Percentiles rank a stretch among this genome's conserved stretches.
Conservation (phyloP, 2,113 vertebrate species). For the Ammodramus savannarum region DNA sequence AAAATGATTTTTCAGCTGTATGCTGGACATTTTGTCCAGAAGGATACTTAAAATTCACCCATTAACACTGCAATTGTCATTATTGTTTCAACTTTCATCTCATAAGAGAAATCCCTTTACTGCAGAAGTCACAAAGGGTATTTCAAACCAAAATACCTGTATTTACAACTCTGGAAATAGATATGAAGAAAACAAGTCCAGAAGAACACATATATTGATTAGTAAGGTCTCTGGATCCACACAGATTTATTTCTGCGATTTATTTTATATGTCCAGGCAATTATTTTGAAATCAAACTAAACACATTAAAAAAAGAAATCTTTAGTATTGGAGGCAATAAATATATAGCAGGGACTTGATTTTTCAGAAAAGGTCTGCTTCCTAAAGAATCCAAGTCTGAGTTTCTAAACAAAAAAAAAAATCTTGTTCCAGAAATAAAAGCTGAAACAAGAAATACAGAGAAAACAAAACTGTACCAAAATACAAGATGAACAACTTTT, state of each 20-base stretch:
- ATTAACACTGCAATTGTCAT: background rate
- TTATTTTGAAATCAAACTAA: constrained; percentile 20
- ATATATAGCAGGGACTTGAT: background rate
- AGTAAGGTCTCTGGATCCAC: background rate
- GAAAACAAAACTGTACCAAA: background rate
- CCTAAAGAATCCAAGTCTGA: background rate
- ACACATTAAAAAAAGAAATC: background rate
- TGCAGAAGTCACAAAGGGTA: background rate
- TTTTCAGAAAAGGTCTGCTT: background rate
- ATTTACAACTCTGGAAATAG: constrained; percentile 5
- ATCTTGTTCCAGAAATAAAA: background rate
- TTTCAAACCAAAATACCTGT: background rate
- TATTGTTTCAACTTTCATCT: background rate
- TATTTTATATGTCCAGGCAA: background rate
- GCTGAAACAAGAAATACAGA: background rate
- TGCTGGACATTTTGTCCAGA: background rate
- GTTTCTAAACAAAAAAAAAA: background rate
- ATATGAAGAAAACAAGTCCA: background rate
- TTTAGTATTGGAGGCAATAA: background rate
- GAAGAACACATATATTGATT: constrained; percentile 5
- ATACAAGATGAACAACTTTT: background rate
- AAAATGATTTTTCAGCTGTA: background rate
- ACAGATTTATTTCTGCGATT: constrained; percentile 4
- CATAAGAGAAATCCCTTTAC: background rate
- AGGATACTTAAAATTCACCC: background rate